Conservation (phyloP, 1,140 invertebrate species). For the Drosophila tristis region DNA sequence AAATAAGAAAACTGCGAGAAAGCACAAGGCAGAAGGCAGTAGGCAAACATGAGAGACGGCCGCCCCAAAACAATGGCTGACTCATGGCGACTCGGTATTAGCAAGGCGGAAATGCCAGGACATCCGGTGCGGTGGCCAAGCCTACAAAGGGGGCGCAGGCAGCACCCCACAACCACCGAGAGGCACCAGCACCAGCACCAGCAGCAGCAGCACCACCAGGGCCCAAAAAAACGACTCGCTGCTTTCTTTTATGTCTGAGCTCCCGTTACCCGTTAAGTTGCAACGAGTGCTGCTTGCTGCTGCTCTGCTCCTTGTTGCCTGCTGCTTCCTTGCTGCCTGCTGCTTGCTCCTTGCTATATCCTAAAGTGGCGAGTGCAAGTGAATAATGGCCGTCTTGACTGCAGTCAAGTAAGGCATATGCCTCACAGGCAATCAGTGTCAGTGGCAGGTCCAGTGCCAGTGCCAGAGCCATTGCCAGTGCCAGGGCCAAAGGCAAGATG, state of each 20-base stretch:
- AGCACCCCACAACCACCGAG: background rate
- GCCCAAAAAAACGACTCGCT: background rate
- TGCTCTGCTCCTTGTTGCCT: background rate
- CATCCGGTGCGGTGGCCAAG: conserved; percentile 62
- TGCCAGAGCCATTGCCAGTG: conserved; percentile 17
- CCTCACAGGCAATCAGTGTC: conserved; percentile 73
- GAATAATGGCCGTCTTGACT: conserved; percentile 69
- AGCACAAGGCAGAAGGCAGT: background rate
- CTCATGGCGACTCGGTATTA: conserved; percentile 65
- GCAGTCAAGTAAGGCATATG: conserved; percentile 61
- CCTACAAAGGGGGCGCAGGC: conserved; percentile 38
- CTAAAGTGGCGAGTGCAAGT: conserved; percentile 64
- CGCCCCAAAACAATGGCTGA: conserved; percentile 39
- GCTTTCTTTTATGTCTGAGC: conserved; percentile 35
- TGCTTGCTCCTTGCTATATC: conserved; percentile 11
- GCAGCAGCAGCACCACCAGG: too few species aligned
- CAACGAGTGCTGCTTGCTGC: conserved; percentile 6
- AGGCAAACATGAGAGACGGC: conserved; percentile 16
- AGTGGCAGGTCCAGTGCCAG: conserved; percentile 37
- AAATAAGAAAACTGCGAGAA: conserved; percentile 43
- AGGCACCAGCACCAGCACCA: background rate
- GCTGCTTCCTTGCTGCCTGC: background rate
- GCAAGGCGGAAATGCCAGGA: conserved; percentile 66
- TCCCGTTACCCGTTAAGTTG: conserved; percentile 26
- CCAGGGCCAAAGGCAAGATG: conserved; percentile 55